Percentiles rank a stretch among this genome's conserved stretches.
These are phyloP conservation scores for Tortricodes alternella DNA, from an alignment of 2,888 invertebrate genomes.

Conservation along the genomic window DNA sequence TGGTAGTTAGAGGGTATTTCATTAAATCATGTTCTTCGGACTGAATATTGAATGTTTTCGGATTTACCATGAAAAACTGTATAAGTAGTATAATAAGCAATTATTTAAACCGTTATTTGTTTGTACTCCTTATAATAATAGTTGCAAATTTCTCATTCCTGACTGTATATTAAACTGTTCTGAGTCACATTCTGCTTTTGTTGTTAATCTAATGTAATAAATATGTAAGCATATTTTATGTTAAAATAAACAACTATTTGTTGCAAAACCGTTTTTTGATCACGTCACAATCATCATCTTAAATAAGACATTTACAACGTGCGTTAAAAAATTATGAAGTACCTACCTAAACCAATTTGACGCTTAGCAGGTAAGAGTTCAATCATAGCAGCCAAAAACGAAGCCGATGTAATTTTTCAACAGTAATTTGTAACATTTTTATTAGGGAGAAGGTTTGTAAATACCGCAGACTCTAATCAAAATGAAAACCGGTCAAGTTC, in stretches of 20 bases:
- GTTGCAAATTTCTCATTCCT: conserved; percentile 44
- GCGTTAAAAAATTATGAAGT: too few species aligned
- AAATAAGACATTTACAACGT: too few species aligned
- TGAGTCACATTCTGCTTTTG: conserved; percentile 56
- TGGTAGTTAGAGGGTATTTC: too few species aligned
- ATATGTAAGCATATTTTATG: conserved; percentile 57
- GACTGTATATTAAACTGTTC: conserved; percentile 55
- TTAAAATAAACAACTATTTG: conserved; percentile 64
- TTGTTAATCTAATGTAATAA: conserved; percentile 64
- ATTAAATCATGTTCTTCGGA: not conserved
- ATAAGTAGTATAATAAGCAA: conserved; percentile 6
- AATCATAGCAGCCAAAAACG: too few species aligned
- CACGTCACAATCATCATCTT: not conserved
- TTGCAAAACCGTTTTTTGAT: conserved; percentile 40
- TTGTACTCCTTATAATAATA: conserved; percentile 17
- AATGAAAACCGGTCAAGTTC: not conserved
- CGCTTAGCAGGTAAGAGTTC: too few species aligned
- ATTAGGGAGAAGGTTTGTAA: not conserved
- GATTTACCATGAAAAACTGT: not conserved
- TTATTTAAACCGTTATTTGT: conserved; percentile 4
- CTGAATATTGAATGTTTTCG: not conserved
- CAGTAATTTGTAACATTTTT: not conserved
- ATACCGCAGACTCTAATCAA: not conserved
- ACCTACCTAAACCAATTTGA: too few species aligned
- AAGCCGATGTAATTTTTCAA: too few species aligned